These are phyloP conservation scores for Epizoanthus illoricatus DNA, from an alignment of 92 coral and sea anemone species.

Conservation along the genomic window DNA sequence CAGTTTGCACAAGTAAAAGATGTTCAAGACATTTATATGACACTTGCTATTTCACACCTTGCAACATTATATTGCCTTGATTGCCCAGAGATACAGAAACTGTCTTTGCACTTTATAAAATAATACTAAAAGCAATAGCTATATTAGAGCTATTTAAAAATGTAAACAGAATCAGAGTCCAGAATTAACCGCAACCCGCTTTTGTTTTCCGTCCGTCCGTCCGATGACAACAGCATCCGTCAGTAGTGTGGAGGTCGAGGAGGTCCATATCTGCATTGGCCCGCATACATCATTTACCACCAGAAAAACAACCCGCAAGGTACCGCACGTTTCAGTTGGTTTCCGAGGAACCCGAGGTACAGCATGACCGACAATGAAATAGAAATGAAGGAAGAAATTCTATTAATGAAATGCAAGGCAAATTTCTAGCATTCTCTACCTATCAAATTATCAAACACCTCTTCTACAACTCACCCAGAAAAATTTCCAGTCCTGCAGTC, in stretches of 20 bases:
- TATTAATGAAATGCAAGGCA: constrained; percentile 20
- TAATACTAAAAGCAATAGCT: too few species aligned
- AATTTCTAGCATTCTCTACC: neutral
- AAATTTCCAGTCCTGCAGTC: neutral
- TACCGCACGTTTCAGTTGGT: constrained; percentile 29
- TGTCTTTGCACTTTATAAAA: too few species aligned
- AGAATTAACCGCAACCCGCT: constrained; percentile 13
- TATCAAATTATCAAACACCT: neutral
- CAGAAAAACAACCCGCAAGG: constrained; percentile 44
- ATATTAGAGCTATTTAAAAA: neutral
- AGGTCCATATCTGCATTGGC: constrained; percentile 43
- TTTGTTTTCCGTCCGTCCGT: constrained; percentile 39
- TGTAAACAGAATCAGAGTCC: neutral
- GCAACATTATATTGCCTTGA: too few species aligned
- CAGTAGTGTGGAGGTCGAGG: constrained; percentile 39
- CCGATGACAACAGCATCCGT: constrained; percentile 35
- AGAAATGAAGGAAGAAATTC: constrained; percentile 24
- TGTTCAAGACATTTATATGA: too few species aligned
- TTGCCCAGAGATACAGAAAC: too few species aligned
- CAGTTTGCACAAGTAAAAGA: too few species aligned
- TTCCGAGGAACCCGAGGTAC: constrained; percentile 39
- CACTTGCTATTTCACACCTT: too few species aligned
- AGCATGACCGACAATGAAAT: constrained; percentile 31
- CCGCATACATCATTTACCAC: constrained; percentile 18
- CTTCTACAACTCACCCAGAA: too few species aligned